A percentile compares a stretch with the other conserved stretches of the same genome.
Evolutionary conservation across 2,113 vertebrate species (phyloP).

Genomic region (Catharus bicknelli): DNA sequence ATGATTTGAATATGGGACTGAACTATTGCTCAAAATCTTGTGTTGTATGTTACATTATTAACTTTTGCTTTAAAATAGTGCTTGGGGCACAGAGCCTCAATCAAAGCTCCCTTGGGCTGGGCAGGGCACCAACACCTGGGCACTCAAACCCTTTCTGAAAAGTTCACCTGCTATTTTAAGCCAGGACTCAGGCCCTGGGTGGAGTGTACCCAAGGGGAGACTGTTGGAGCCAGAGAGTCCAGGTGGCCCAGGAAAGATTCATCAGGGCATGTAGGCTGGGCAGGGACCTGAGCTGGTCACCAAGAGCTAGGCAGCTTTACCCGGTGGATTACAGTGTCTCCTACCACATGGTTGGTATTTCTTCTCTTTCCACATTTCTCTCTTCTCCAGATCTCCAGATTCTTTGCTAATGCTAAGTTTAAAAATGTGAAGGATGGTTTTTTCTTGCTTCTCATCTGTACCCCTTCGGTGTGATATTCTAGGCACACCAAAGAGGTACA

Average conservation of each 20-base stretch:
- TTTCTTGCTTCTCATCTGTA: background rate
- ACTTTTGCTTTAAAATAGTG: background rate
- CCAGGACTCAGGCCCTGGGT: background rate
- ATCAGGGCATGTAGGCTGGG: fast-evolving
- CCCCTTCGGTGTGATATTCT: background rate
- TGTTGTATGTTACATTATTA: background rate
- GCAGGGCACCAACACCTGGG: background rate
- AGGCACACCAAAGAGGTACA: background rate
- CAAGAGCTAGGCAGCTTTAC: background rate
- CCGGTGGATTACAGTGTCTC: background rate
- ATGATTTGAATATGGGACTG: background rate
- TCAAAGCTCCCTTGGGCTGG: background rate
- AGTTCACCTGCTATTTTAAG: conserved; percentile 31
- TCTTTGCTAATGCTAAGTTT: background rate
- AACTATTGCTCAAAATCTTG: background rate
- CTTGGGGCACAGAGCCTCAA: background rate
- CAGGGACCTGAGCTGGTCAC: background rate
- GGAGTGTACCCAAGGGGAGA: background rate
- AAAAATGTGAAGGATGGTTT: background rate
- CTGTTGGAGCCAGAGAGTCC: background rate
- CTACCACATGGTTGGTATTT: background rate
- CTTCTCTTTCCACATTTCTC: background rate
- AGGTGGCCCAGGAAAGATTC: background rate
- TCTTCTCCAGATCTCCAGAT: background rate
- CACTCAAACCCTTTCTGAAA: background rate